Evolutionary conservation across 2,797 vertebrate genomes (phyloP), one percentile per base, ranked within the genome.

Genomic region (Enteromius trimaculatus): DNA sequence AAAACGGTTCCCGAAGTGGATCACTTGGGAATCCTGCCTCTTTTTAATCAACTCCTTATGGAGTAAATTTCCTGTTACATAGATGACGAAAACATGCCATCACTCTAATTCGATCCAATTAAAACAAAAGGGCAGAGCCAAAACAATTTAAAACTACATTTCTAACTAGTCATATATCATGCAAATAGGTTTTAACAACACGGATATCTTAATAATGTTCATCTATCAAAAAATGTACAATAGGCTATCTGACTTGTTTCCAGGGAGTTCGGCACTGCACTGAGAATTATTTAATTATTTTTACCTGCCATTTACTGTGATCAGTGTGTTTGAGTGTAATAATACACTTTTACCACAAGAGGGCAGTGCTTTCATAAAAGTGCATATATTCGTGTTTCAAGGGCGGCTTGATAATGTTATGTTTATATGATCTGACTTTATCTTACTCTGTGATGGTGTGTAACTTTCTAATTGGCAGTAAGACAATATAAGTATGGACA

Each of bases 31-130:
- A 53, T 49, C 7, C 55, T 64, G 69, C 26, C 68, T 72, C 19
- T 60, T 44, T 71, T 81, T 81, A 74, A 81, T 81, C 0, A 5
- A 14, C 44, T 39, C 31, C 69, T 37, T 39, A 31, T 64, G 69
- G 55, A 49, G 0, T 21, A 29, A 6, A 55, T 42, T 62, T 62
- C 10, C 26, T 29, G 66, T 53, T 70, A 42, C 23, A 14, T 17
- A 2, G 26, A 64, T 8, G n/a, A 3, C 10, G 16, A 9, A 31
- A 68, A 6, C 2, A 29, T 42, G 37, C 62, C 13, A 66, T 69
- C 51, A 31, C 14, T 58, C 31, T 11, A 66, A 39, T 66, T 31
- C 16, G 5, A n/a, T 75, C 19, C 19, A 37, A 21, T 13, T 11
- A 72, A 51, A 51, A 21, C 34, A 39, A 1, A 55, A 4, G 23